A percentile compares a stretch with the other conserved stretches of the same genome.
Evolutionary conservation across 2,113 vertebrate genomes (phyloP).

Genomic region (Triplophysa tibetana): DNA sequence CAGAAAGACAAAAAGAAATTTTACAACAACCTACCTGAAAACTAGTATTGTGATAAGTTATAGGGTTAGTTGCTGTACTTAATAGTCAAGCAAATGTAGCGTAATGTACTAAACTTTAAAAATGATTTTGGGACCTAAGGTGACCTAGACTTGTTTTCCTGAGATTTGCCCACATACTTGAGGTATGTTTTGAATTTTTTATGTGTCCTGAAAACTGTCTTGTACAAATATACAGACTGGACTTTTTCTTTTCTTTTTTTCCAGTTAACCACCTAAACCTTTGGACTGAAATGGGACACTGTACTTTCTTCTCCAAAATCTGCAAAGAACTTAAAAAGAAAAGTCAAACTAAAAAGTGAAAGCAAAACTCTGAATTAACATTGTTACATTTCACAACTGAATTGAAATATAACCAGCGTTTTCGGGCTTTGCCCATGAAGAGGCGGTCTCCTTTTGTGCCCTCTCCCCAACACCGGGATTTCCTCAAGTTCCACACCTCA

Average conservation of each 20-base stretch:
- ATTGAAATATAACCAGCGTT: not conserved
- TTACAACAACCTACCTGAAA: too few relatives aligned
- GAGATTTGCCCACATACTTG: not conserved
- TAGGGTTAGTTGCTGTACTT: too few relatives aligned
- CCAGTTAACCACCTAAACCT: conserved; percentile 88
- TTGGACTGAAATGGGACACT: conserved; percentile 78
- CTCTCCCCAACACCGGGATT: conserved; percentile 2
- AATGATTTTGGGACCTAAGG: not conserved
- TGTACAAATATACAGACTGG: conserved; percentile 59
- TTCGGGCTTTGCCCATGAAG: conserved; percentile 2
- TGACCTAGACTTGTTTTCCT: not conserved
- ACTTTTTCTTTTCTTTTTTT: conserved; percentile 71
- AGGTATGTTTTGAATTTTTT: not conserved
- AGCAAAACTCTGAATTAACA: conserved; percentile 58
- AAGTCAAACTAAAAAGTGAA: conserved; percentile 59
- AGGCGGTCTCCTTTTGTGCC: not conserved
- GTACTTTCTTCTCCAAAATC: conserved; percentile 62
- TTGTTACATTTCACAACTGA: conserved; percentile 16
- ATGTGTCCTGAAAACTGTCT: not conserved
- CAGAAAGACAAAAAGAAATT: too few relatives aligned
- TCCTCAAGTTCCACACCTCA: not conserved
- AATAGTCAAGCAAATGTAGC: too few relatives aligned
- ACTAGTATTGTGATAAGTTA: too few relatives aligned
- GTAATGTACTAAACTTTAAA: too few relatives aligned
- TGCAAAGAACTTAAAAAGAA: conserved; percentile 59